Evolutionary conservation across 2,888 invertebrate genomes (phyloP).

Genomic region (Masnerella sp.): DNA sequence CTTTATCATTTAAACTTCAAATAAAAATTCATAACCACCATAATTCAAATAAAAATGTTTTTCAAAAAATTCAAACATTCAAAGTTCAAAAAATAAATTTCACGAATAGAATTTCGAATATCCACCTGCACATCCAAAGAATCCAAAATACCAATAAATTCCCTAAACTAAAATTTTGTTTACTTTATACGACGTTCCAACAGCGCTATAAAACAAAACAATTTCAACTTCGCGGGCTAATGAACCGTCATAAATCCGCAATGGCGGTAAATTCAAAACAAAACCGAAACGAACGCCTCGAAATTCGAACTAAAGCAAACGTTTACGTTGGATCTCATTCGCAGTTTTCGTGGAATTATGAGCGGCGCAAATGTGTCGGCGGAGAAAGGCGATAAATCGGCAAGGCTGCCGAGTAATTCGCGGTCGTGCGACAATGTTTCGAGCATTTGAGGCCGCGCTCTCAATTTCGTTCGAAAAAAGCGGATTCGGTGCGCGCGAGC

Average conservation of each 20-base stretch:
- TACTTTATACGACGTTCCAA: too few species aligned
- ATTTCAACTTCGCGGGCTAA: neutral
- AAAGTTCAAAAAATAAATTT: too few species aligned
- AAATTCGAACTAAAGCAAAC: constrained; percentile 2
- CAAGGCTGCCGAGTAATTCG: constrained; percentile 24
- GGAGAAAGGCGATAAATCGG: constrained; percentile 40
- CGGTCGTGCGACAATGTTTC: constrained; percentile 8
- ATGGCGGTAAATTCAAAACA: constrained; percentile 1
- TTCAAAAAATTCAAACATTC: too few species aligned
- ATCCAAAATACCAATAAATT: too few species aligned
- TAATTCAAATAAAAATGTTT: too few species aligned
- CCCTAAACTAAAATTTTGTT: too few species aligned
- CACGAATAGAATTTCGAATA: too few species aligned
- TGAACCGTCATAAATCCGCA: neutral
- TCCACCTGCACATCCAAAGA: too few species aligned
- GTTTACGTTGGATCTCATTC: constrained; percentile 6
- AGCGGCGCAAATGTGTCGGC: constrained; percentile 21
- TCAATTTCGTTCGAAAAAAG: constrained; percentile 26
- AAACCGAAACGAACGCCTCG: neutral
- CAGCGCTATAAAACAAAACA: too few species aligned
- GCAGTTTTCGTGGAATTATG: constrained; percentile 22
- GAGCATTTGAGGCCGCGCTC: constrained; percentile 31
- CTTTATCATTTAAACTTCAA: too few species aligned
- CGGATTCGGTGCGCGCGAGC: too few species aligned
- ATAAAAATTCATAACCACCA: too few species aligned